Evolutionary conservation across 2,113 vertebrate genomes (phyloP).

Genomic region (Agelaius phoeniceus): DNA sequence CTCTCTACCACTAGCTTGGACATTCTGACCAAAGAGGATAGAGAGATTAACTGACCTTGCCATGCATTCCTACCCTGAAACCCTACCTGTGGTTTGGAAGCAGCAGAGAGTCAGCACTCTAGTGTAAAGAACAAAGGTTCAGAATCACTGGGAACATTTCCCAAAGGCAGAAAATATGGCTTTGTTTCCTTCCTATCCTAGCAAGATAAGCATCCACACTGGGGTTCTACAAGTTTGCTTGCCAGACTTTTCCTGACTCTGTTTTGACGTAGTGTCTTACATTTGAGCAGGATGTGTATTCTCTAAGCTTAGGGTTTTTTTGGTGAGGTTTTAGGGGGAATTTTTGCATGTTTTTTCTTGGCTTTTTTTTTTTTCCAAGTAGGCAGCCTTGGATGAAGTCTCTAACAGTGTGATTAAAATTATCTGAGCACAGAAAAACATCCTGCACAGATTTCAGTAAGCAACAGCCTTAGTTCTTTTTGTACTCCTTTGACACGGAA

Average conservation of each 20-base stretch:
- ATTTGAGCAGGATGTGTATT: not conserved
- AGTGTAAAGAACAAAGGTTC: not conserved
- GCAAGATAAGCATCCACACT: not conserved
- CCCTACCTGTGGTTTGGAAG: not conserved
- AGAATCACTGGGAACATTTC: not conserved
- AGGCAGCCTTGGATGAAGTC: not conserved
- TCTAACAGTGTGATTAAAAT: not conserved
- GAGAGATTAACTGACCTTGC: not conserved
- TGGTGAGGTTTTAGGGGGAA: fast-evolving
- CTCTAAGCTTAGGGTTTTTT: not conserved
- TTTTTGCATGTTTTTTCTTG: not conserved
- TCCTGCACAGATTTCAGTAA: not conserved
- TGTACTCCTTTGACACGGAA: not conserved
- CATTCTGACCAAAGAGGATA: not conserved
- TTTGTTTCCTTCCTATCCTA: not conserved
- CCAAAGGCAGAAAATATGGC: not conserved
- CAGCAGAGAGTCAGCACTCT: not conserved
- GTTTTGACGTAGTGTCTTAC: not conserved
- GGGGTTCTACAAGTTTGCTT: not conserved
- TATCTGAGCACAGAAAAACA: not conserved
- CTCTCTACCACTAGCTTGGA: not conserved
- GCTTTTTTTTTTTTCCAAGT: not conserved
- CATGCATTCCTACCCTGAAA: not conserved
- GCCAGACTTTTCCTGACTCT: not conserved
- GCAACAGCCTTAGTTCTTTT: not conserved